Evolutionary conservation across 2,113 vertebrate species (phyloP).

Genomic region (Okapia johnstoni): DNA sequence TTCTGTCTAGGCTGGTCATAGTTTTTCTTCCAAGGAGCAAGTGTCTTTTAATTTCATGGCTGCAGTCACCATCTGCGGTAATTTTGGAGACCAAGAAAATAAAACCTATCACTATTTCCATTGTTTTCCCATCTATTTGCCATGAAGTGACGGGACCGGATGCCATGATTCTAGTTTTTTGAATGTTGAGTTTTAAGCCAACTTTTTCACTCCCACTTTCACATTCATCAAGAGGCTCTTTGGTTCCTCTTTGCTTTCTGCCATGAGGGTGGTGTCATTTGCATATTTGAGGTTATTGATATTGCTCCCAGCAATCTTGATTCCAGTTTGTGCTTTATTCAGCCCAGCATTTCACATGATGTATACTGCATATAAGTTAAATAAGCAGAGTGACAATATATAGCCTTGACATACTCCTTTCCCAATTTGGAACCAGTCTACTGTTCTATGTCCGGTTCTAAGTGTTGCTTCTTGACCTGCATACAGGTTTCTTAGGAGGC

Average conservation of each 20-base stretch:
- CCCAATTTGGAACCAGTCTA: not conserved
- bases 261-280: not conserved
- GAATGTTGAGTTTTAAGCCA: not conserved
- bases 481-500: not conserved
- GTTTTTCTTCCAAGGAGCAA: not conserved
- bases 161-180: not conserved
- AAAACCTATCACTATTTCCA: not conserved
- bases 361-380: not conserved
- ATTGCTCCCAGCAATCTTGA: not conserved
- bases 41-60: not conserved
- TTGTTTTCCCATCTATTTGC: not conserved
- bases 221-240: not conserved
- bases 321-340: not conserved
- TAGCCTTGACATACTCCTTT: rapidly evolving
- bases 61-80: not conserved
- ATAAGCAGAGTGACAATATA: not conserved
- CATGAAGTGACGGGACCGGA: not conserved
- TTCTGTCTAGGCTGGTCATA: not conserved
- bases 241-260: not conserved
- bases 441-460: rapidly evolving
- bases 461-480: not conserved
- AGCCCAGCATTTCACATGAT: rapidly evolving
- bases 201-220: not conserved
- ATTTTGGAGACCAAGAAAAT: not conserved
- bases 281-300: not conserved